Evolutionary conservation across 1,140 invertebrate species (phyloP).

Genomic region (Globodera rostochiensis): DNA sequence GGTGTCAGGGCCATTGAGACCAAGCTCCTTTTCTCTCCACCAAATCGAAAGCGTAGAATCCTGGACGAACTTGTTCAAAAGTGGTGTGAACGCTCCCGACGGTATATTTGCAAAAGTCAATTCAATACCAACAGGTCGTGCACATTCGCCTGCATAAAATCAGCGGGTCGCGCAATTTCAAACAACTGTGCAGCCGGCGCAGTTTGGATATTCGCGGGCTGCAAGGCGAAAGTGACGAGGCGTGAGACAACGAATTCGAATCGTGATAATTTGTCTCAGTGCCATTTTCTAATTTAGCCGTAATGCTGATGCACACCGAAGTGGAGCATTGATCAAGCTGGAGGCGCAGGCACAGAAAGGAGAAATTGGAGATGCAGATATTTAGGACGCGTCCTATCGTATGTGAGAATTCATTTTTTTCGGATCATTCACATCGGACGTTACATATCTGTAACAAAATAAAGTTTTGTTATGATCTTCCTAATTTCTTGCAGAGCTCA

Average conservation of each 20-base stretch:
- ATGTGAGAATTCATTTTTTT: too few relatives aligned
- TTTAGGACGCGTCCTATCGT: too few relatives aligned
- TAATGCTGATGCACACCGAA: conserved; percentile 84
- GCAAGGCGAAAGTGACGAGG: conserved; percentile 68
- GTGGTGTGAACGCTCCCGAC: too few relatives aligned
- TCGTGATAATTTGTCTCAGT: not conserved
- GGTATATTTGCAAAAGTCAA: conserved; percentile 90
- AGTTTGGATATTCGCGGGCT: conserved; percentile 78
- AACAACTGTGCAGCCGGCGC: conserved; percentile 85
- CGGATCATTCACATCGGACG: too few relatives aligned
- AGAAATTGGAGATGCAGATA: not conserved
- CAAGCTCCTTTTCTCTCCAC: conserved; percentile 80
- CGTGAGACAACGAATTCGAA: conserved; percentile 70
- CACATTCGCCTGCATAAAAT: conserved; percentile 96
- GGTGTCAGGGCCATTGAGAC: conserved; percentile 90
- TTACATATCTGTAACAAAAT: too few relatives aligned
- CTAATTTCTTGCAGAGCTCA: too few relatives aligned
- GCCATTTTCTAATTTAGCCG: conserved; percentile 66
- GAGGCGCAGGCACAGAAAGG: conserved; percentile 71
- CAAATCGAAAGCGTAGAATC: too few relatives aligned
- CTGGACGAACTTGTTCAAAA: too few relatives aligned
- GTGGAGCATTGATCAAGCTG: conserved; percentile 82
- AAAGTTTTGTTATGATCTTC: too few relatives aligned
- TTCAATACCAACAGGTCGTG: too few relatives aligned
- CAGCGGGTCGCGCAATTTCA: conserved; percentile 83